Conservation (phyloP, 2,113 vertebrate species). For the Corydoras maculifer region DNA sequence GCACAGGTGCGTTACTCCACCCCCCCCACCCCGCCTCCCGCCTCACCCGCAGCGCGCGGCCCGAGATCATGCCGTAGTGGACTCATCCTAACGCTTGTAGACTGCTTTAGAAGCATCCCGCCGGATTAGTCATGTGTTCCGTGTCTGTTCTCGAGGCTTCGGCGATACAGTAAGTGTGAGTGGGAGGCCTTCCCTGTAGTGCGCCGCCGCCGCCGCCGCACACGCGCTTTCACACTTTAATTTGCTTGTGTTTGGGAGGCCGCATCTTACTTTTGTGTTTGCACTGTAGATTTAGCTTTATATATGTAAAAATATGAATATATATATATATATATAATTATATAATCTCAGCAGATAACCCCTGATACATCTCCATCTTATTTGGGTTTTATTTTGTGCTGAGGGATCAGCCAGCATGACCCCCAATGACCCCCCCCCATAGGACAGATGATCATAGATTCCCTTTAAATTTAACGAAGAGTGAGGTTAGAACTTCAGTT, state of each 20-base stretch:
- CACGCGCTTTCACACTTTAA: conserved; percentile 8
- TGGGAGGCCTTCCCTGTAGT: conserved; percentile 13
- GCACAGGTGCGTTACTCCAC: conserved; percentile 48
- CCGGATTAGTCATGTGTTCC: conserved; percentile 12
- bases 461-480: too few species aligned
- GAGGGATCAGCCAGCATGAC: too few species aligned
- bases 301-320: background rate
- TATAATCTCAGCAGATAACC: too few species aligned
- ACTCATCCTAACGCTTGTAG: conserved; percentile 21
- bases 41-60: conserved; percentile 27
- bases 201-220: conserved; percentile 7
- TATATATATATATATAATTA: too few species aligned
- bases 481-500: too few species aligned
- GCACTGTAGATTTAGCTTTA: conserved; percentile 5
- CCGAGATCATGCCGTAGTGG: conserved; percentile 24
- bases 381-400: too few species aligned
- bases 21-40: conserved; percentile 22
- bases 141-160: conserved; percentile 20
- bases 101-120: conserved; percentile 7
- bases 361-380: too few species aligned
- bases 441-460: too few species aligned
- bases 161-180: conserved; percentile 3
- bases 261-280: conserved; percentile 27
- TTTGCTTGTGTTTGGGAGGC: conserved; percentile 10
- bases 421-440: too few species aligned